Base-by-base conservation (phyloP, 1,140 invertebrate genomes). In the Ceratitis capitata region DNA sequence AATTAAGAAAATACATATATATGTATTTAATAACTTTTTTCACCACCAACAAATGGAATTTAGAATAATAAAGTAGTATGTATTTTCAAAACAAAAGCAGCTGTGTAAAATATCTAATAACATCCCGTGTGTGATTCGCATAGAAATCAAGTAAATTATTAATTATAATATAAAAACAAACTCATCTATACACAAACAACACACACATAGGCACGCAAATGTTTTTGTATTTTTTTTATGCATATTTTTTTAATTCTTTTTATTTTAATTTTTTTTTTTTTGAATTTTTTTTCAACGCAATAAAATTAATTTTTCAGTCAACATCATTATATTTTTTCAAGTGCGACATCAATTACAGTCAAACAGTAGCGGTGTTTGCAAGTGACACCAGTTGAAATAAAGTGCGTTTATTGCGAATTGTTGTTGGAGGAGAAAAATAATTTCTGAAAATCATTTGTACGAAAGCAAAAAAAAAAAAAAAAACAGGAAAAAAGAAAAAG, bases 31-130 rank as follows among this genome's bases (percentile, higher is more conserved):
- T n/a, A 14, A 19, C 19, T 32, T 35, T 32, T 19, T 69, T 16
- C 32, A 45, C 39, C 64, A 3, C n/a, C 39, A 78, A 3, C 35
- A 23, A 9, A 35, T 78, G n/a, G n/a, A 23, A 78, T 45, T 45
- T 26, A 78, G 69, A 45, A 78, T 45, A 78, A 42, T 47, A 14
- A 16, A 7, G 19, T 45, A n/a, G 6, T 2, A 45, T 23, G 39
- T 14, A 39, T 26, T 19, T 47, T 23, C 35, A 35, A 78, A 78
- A 78, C 69, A 78, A 78, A 45, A 78, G 39, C 69, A 23, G 39
- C 69, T 78, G 39, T 45, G 69, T 39, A 78, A 78, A 78, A 78
- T 78, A 78, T 78, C 45, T 26, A 78, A 78, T 78, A 78, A 45
- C 69, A n/a, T 10, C 39, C 69, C 9, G 29, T 69, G n/a, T 56